Evolutionary conservation across 2,113 vertebrate species (phyloP).

Genomic region (Syngnathus floridae): DNA sequence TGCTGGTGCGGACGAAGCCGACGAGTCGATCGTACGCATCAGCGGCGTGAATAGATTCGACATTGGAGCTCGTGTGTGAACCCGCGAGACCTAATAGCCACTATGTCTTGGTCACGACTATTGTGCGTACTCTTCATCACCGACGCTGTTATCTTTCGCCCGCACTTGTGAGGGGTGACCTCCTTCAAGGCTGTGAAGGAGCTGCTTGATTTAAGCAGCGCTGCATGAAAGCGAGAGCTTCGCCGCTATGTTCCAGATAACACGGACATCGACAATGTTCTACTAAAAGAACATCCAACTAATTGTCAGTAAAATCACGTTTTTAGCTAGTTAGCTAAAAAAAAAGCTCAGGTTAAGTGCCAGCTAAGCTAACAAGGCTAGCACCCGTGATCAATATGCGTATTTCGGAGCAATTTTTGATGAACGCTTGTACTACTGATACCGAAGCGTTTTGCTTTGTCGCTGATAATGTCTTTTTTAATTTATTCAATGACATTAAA

Average conservation of each 20-base stretch:
- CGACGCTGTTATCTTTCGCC: slow-evolving; percentile 27
- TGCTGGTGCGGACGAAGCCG: slow-evolving; percentile 36
- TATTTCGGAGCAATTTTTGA: too few species aligned
- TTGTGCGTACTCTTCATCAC: slow-evolving; percentile 32
- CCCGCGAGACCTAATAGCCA: not conserved
- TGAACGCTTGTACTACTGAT: too few species aligned
- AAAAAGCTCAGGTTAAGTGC: not conserved
- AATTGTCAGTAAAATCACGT: not conserved
- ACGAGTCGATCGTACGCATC: slow-evolving; percentile 31
- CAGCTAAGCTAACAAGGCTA: not conserved
- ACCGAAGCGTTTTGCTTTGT: not conserved
- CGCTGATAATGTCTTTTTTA: not conserved
- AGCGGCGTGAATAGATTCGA: slow-evolving; percentile 18
- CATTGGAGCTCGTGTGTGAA: slow-evolving; percentile 18
- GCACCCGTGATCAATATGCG: not conserved
- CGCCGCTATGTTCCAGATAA: not conserved
- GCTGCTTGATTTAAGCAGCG: slow-evolving; percentile 1
- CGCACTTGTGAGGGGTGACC: slow-evolving; percentile 32
- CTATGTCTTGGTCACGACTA: slow-evolving; percentile 21
- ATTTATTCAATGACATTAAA: not conserved
- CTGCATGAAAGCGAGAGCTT: not conserved
- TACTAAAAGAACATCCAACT: not conserved
- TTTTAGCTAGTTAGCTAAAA: too few species aligned
- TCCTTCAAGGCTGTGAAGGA: not conserved
- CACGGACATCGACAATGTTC: not conserved